Evolutionary conservation across 1,140 invertebrate species (phyloP), one percentile per base, ranked within the genome.

Genomic region (Nebria ingens): DNA sequence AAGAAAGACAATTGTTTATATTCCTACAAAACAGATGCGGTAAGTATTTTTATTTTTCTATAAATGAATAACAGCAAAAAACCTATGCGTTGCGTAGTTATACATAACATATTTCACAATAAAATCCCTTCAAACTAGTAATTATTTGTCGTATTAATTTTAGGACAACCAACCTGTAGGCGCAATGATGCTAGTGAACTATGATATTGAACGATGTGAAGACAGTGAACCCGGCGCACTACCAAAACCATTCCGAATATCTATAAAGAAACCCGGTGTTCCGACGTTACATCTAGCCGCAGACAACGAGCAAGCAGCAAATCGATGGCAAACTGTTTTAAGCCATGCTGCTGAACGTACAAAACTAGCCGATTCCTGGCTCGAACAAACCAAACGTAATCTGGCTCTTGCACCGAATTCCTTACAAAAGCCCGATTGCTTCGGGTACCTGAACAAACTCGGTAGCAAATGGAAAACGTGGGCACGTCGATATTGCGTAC

Each of bases 1-100:
- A 87, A 93, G 58, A 80, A 85, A 49, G 92, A 97, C 71, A 90
- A 93, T 71, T 95, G 91, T 73, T 78, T 98, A 45, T 97, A 97
- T 73, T 96, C 91, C 73, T 98, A 94, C 72, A 97, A 94, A 77
- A 87, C 84, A 64, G 87, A 93, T 69, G 77, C 79, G 62, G 87
- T 91, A 71, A 79, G 80, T 71, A 52, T 3, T 25, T 9, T 45
- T 29, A 29, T 29, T 6, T 45, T 11, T 12, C 40, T 17, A 45
- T 9, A 45, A 45, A 12, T 45, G 13, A 13, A 29, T 6, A 29
- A 29, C 13, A 29, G 13, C 4, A 6, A 29, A 29, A 29, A n/a
- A n/a, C n/a, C n/a, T n/a, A n/a, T n/a, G n/a, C n/a, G n/a, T n/a
- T n/a, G n/a, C 15, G 6, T n/a, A n/a, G n/a, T n/a, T n/a, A n/a